phyloP scores from a whole-genome alignment of 2,113 vertebrate genomes.

The Apistogramma diplotaenia region DNA sequence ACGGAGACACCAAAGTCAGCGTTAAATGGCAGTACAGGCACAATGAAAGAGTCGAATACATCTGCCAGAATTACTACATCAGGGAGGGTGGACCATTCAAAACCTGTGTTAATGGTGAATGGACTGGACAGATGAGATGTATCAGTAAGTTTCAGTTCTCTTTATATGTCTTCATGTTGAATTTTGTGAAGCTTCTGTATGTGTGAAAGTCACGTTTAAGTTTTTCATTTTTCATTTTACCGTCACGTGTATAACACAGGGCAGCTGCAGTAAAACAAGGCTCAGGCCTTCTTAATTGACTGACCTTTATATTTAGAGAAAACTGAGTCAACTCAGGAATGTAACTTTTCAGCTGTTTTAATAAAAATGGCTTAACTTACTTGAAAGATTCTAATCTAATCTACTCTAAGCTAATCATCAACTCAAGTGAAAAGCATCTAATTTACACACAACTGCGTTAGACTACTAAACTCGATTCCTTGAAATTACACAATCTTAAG shows the following conservation, averaged over 20 bases:
- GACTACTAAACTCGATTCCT: no score
- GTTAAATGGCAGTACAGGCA: rapidly evolving
- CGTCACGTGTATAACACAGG: no score
- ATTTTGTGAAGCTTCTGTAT: no score
- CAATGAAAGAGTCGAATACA: constrained; percentile 6
- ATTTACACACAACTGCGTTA: no score
- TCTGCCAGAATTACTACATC: not conserved
- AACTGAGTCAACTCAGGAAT: not conserved
- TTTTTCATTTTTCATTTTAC: no score
- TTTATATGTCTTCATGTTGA: not conserved
- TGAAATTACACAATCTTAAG: no score
- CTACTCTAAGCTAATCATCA: no score
- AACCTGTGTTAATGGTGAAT: not conserved
- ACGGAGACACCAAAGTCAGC: not conserved
- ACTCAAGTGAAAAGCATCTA: no score
- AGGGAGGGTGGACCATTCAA: not conserved
- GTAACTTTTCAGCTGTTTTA: not conserved
- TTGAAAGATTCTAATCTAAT: not conserved
- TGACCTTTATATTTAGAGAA: not conserved
- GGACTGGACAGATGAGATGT: not conserved
- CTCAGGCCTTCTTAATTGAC: no score
- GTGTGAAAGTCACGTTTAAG: not conserved
- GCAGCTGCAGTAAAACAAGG: no score
- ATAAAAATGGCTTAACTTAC: not conserved
- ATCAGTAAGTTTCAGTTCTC: not conserved